Conservation (phyloP, 1,140 invertebrate genomes). For the Drosophila chauvacae region DNA sequence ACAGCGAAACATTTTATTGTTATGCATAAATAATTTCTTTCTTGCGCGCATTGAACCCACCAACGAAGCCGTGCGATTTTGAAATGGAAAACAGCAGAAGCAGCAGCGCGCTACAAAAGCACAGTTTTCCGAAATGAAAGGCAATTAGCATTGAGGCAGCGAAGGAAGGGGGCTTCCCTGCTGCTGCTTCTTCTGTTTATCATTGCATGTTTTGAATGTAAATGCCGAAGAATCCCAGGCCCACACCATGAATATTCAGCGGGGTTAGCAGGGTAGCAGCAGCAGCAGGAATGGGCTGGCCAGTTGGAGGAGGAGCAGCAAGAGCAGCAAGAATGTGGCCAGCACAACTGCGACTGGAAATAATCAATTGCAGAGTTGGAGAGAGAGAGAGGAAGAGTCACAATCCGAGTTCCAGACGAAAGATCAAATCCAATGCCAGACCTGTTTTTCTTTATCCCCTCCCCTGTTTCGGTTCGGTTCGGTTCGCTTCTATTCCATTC, state of each 20-base stretch:
- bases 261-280: neutral
- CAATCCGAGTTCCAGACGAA: conserved; percentile 11
- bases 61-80: conserved; percentile 38
- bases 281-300: neutral
- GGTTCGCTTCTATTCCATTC: conserved; percentile 11
- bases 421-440: conserved; percentile 38
- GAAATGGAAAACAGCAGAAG: conserved; percentile 31
- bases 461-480: conserved; percentile 5
- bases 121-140: conserved; percentile 38
- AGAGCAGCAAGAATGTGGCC: conserved; percentile 31
- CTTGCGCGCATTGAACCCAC: conserved; percentile 37
- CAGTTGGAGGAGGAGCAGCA: neutral
- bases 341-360: conserved; percentile 38
- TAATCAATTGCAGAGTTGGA: conserved; percentile 44
- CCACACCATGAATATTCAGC: conserved; percentile 43
- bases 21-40: conserved; percentile 45
- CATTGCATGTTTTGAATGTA: conserved; percentile 33
- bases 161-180: neutral
- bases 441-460: conserved; percentile 23
- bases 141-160: conserved; percentile 24
- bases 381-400: neutral
- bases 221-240: conserved; percentile 24
- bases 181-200: conserved; percentile 9
- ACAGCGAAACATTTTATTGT: conserved; percentile 34
- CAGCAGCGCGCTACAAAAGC: neutral